These are phyloP conservation scores for Pandemis corylana DNA, from an alignment of 2,888 invertebrate species.

Conservation along the genomic window DNA sequence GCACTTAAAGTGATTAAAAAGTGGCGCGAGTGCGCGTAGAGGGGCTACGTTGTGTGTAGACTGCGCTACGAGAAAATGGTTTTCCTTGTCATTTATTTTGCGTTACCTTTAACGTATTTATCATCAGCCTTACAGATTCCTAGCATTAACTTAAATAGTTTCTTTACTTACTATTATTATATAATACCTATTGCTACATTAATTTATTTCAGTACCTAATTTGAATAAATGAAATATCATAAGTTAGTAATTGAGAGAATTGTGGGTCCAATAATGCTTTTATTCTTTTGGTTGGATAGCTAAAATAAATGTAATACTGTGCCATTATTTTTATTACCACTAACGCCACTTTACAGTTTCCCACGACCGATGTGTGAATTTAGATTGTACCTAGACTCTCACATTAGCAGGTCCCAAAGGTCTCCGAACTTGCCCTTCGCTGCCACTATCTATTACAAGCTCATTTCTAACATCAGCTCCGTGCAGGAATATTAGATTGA, in stretches of 20 bases:
- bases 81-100: constrained; percentile 20
- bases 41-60: constrained; percentile 53
- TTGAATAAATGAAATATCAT: no score
- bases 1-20: constrained; percentile 82
- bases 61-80: constrained; percentile 53
- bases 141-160: background rate
- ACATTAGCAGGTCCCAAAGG: constrained; percentile 68
- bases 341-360: constrained; percentile 5
- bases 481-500: constrained; percentile 35
- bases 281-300: background rate
- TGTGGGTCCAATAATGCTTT: background rate
- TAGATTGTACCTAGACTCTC: constrained; percentile 55
- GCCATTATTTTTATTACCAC: background rate
- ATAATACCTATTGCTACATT: no score
- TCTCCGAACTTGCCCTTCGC: constrained; percentile 50
- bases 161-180: background rate
- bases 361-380: constrained; percentile 57
- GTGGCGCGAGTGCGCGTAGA: constrained; percentile 58
- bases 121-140: constrained; percentile 3
- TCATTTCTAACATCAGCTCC: constrained; percentile 45
- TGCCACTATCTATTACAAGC: constrained; percentile 47
- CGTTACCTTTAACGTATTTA: constrained; percentile 27
- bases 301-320: background rate
- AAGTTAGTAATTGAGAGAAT: background rate
- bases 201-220: no score